phyloP scores from a whole-genome alignment of 1,140 invertebrate species.

The Zaprionus ornatus region DNA sequence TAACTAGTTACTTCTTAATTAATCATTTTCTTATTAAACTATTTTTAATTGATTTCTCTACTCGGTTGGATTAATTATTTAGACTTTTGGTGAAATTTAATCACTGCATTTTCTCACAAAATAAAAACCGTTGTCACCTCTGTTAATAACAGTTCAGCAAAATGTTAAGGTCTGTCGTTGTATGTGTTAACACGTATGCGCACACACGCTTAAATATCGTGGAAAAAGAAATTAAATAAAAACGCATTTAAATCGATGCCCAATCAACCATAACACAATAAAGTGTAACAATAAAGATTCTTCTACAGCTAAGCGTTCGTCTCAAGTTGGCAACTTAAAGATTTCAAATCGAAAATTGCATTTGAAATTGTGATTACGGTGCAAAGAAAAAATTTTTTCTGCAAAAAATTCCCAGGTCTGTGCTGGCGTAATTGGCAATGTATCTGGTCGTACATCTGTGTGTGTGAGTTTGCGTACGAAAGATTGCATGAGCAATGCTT shows the following conservation, averaged over 20 bases:
- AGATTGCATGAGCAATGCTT: slow-evolving; percentile 2
- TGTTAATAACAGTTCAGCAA: slow-evolving; percentile 49
- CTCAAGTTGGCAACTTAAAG: slow-evolving; percentile 47
- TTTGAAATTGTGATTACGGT: slow-evolving; percentile 71
- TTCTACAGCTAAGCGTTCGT: slow-evolving; percentile 52
- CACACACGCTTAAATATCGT: slow-evolving; percentile 50
- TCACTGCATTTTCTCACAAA: neutral
- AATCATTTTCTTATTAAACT: neutral
- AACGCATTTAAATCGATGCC: slow-evolving; percentile 70
- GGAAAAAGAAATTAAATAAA: slow-evolving; percentile 68
- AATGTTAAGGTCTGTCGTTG: slow-evolving; percentile 29
- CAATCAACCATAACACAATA: slow-evolving; percentile 56
- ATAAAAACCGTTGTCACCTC: neutral
- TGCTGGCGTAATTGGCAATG: slow-evolving; percentile 60
- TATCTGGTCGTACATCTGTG: slow-evolving; percentile 42
- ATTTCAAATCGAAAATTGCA: slow-evolving; percentile 62
- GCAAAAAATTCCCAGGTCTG: slow-evolving; percentile 79
- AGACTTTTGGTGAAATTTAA: neutral
- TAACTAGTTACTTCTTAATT: neutral
- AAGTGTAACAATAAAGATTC: slow-evolving; percentile 60
- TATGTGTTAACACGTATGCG: slow-evolving; percentile 49
- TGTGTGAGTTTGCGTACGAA: slow-evolving; percentile 22
- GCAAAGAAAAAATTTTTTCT: slow-evolving; percentile 68
- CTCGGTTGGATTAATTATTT: neutral
- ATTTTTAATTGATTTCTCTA: neutral